phyloP scores from a whole-genome alignment of 2,797 vertebrate genomes.

The Petrocephalus schoutedeni region DNA sequence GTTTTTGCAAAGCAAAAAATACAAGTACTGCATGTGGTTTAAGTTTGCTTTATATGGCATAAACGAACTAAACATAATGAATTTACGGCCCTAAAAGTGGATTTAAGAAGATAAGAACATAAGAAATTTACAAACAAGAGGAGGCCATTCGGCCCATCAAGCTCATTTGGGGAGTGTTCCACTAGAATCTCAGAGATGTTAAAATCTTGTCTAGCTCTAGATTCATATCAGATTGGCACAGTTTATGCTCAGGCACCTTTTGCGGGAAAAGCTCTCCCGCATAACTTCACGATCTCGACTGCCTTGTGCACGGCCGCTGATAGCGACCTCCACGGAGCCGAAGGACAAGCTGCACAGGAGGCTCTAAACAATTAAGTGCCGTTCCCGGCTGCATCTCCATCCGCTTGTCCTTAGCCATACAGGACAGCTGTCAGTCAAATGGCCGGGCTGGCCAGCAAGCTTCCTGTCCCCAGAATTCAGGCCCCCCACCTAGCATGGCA shows the following conservation, averaged over 20 bases:
- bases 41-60: not conserved
- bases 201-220: too few relatives aligned
- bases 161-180: too few relatives aligned
- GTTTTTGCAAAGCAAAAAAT: not conserved
- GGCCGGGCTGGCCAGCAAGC: not conserved
- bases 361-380: constrained; percentile 76
- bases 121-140: too few relatives aligned
- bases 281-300: constrained; percentile 35
- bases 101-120: too few relatives aligned
- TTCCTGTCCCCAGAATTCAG: not conserved
- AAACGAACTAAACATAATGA: not conserved
- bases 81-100: not conserved
- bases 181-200: too few relatives aligned
- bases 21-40: not conserved
- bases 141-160: too few relatives aligned
- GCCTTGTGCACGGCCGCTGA: constrained; percentile 33
- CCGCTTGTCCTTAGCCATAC: constrained; percentile 67
- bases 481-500: not conserved
- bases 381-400: constrained; percentile 78
- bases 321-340: constrained; percentile 49
- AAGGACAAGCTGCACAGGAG: constrained; percentile 62
- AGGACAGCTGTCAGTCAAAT: constrained; percentile 22
- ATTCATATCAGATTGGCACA: not conserved
- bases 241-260: constrained; percentile 41
- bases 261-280: constrained; percentile 58